Base-by-base conservation (phyloP, 2,113 vertebrate genomes). In the Prunella himalayana region DNA sequence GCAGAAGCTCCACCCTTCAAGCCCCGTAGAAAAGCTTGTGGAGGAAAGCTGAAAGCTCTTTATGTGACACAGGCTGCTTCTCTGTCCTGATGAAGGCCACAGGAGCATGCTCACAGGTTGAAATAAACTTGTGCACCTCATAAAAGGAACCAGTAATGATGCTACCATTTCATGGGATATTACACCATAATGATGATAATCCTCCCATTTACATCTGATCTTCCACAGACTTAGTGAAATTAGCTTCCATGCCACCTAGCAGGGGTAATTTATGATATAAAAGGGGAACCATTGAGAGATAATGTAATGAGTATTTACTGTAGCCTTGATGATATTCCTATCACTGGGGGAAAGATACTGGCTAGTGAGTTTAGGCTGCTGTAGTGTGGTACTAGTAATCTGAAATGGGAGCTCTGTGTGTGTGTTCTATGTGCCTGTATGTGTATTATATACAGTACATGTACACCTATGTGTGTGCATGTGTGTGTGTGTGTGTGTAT, bases 121-220 rank as follows among this genome's bases (percentile, higher is more conserved):
- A 98, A 98, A 98, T 98, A 98, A 98, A 98, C 98, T 98, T 96
- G 98, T 85, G 97, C 97, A 98, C 97, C 98, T 98, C 98, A 98
- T 99, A 99, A 99, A 99, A 98, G 98, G 98, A 98, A 98, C 97
- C 98, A 98, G 98, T 99, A 99, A 99, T 99, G 99, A 99, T 99
- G 98, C 98, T 97, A 97, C 99, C 98, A 99, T 99, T 99, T 99
- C 99, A 99, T 99, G 99, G 99, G 98, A 98, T 99, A 99, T 99
- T 99, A 99, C 99, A 98, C 99, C 98, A 99, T 99, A 99, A 99
- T 99, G 99, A 99, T 98, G 98, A 99, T 99, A 98, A 99, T 97
- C 98, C 98, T 98, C 97, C 96, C 98, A 99, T 99, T 99, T 99
- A 99, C 98, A 99, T 99, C 98, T 97, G 98, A 99, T 99, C 98